These are phyloP conservation scores for Bimastos eiseni DNA, from an alignment of 2,888 invertebrate genomes.

Conservation along the genomic window DNA sequence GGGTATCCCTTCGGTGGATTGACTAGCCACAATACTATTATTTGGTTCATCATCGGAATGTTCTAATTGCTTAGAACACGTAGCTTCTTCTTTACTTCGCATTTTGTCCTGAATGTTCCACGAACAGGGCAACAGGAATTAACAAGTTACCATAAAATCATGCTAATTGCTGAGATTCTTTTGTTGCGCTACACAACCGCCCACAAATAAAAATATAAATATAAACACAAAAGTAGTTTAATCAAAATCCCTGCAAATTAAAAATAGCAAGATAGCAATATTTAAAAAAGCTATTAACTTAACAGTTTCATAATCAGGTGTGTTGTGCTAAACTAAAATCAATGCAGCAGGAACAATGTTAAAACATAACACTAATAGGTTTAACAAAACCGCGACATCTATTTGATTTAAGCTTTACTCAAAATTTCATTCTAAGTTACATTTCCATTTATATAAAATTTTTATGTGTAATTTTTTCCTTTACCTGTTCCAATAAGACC, in stretches of 20 bases:
- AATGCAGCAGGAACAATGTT: neutral
- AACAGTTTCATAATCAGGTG: neutral
- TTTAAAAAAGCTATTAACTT: neutral
- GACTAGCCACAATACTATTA: neutral
- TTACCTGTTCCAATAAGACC: slow-evolving; percentile 13
- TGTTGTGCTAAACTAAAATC: neutral
- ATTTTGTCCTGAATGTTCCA: neutral
- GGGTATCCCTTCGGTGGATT: neutral
- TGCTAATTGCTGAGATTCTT: neutral
- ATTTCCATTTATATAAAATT: neutral
- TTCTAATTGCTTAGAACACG: neutral
- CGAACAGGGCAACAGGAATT: neutral
- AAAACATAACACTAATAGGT: neutral
- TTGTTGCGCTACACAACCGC: neutral
- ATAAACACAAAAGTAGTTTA: no score
- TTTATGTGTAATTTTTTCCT: neutral
- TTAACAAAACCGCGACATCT: neutral
- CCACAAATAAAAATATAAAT: neutral
- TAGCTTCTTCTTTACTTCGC: neutral
- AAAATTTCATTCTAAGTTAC: neutral
- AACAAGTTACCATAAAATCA: neutral
- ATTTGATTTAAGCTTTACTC: no score
- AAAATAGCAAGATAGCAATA: neutral
- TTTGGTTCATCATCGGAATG: neutral
- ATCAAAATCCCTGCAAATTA: neutral